Conservation (phyloP, 2,888 invertebrate genomes). For the Rugalucina vietnamica region DNA sequence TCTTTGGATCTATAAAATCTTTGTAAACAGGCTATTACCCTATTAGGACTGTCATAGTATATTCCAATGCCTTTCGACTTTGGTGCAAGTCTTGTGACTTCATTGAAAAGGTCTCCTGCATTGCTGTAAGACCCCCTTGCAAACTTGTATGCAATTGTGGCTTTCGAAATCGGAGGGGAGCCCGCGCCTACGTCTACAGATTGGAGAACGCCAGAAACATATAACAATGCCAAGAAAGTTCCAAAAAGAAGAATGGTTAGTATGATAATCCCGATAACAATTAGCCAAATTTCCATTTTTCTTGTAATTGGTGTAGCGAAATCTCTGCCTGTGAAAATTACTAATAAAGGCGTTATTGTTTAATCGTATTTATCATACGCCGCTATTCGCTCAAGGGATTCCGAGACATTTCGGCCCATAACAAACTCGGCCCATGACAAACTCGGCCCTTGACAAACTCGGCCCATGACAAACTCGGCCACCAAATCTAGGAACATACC, state of each 20-base stretch:
- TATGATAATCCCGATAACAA: conserved; percentile 72
- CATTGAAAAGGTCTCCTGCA: conserved; percentile 83
- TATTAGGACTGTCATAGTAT: conserved; percentile 84
- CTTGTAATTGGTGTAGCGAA: not conserved
- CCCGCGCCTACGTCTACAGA: conserved; percentile 82
- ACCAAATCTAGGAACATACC: no score
- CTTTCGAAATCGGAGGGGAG: conserved; percentile 80
- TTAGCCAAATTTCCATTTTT: conserved; percentile 69
- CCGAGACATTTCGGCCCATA: no score
- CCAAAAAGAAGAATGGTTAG: conserved; percentile 75
- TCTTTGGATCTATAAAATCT: no score
- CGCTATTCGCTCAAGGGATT: no score
- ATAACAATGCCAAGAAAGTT: conserved; percentile 76
- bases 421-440: no score
- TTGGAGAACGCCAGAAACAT: conserved; percentile 82
- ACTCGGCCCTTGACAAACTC: no score
- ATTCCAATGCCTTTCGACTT: conserved; percentile 82
- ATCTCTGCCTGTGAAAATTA: not conserved
- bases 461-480: no score
- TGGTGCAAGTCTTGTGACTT: conserved; percentile 82
- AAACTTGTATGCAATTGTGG: conserved; percentile 84
- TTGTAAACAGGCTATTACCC: no score
- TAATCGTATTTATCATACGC: not conserved
- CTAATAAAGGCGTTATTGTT: not conserved
- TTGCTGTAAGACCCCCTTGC: conserved; percentile 84